These are phyloP conservation scores for Pentalonia nigronervosa DNA, from an alignment of 1,140 invertebrate species.

Conservation along the genomic window DNA sequence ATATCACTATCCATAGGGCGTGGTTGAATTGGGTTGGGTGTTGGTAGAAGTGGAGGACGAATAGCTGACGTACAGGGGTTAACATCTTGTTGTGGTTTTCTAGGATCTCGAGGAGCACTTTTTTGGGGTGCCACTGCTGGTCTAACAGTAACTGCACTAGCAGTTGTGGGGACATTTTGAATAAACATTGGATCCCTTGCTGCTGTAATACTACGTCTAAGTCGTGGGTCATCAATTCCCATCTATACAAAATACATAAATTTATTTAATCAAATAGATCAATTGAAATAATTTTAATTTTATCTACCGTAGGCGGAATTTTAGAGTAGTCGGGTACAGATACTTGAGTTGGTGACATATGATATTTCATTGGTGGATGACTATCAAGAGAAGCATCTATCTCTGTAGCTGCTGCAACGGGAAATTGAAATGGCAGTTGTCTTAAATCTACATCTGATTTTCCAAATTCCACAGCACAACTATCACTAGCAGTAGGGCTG, in stretches of 20 bases:
- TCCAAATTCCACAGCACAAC: slow-evolving; percentile 39
- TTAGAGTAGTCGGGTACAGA: slow-evolving; percentile 60
- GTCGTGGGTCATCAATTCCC: slow-evolving; percentile 54
- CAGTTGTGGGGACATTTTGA: not conserved
- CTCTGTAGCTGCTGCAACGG: slow-evolving; percentile 80
- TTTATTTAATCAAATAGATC: not conserved
- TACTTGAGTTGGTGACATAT: slow-evolving; percentile 51
- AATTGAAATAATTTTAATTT: not conserved
- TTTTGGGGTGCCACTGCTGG: not conserved
- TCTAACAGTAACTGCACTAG: slow-evolving; percentile 5
- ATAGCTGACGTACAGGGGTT: not conserved
- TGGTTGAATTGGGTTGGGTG: slow-evolving; percentile 20
- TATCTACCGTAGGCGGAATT: slow-evolving; percentile 44
- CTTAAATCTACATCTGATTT: slow-evolving; percentile 70
- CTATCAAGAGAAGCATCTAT: slow-evolving; percentile 82
- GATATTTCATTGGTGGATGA: slow-evolving; percentile 70
- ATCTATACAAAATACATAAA: slow-evolving; percentile 19
- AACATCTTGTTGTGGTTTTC: slow-evolving; percentile 49
- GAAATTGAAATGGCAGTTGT: slow-evolving; percentile 75
- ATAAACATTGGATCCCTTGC: slow-evolving; percentile 41
- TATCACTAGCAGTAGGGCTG: slow-evolving; percentile 16
- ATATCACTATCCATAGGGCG: slow-evolving; percentile 55
- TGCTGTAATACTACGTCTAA: slow-evolving; percentile 48
- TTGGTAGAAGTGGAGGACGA: slow-evolving; percentile 37
- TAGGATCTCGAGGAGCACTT: slow-evolving; percentile 50